These are phyloP conservation scores for Chouioia cunea DNA, from an alignment of 2,888 invertebrate species.

Conservation along the genomic window DNA sequence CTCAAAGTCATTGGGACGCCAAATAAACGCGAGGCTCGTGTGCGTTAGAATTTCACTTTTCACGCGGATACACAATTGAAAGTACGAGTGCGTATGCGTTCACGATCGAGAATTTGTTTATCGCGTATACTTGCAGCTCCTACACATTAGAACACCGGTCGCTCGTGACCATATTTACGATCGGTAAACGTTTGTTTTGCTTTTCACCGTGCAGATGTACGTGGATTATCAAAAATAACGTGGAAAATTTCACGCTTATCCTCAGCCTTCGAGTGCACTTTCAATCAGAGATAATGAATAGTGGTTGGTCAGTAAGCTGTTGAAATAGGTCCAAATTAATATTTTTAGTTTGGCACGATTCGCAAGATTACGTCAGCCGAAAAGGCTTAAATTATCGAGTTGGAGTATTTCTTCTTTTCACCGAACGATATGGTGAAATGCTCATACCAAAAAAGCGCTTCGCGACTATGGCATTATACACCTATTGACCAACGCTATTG, in stretches of 20 bases:
- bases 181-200: conserved; percentile 3
- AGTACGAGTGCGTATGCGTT: conserved; percentile 2
- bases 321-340: background rate
- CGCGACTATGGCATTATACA: conserved; percentile 1
- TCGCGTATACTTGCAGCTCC: background rate
- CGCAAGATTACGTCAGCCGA: no score
- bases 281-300: conserved; percentile 17
- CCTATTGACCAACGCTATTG: conserved; percentile 19
- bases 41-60: conserved; percentile 34
- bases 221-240: conserved; percentile 12
- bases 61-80: conserved; percentile 26
- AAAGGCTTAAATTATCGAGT: no score
- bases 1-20: background rate
- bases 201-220: conserved; percentile 29
- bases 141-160: conserved; percentile 20
- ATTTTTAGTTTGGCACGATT: background rate
- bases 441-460: background rate
- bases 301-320: background rate
- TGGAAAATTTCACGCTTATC: background rate
- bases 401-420: no score
- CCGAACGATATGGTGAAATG: no score
- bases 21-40: background rate
- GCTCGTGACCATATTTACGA: conserved; percentile 16
- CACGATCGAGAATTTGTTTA: conserved; percentile 18
- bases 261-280: background rate